Evolutionary conservation across 2,113 vertebrate species (phyloP).

Genomic region (Terrapene triunguis): DNA sequence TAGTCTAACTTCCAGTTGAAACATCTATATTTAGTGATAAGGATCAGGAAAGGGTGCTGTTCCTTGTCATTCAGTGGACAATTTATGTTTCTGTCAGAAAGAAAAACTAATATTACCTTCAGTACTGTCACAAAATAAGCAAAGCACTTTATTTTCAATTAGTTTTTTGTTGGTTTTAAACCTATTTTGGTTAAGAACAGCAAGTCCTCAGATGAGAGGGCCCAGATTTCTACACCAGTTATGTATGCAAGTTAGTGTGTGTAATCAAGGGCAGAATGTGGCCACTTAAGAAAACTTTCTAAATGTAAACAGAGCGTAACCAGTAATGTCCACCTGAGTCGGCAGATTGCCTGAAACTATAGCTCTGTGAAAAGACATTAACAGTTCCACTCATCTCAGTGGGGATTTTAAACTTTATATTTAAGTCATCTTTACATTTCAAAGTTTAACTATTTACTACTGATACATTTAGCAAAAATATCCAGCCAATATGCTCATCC

Average conservation of each 20-base stretch:
- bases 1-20: neutral
- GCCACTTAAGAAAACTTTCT: neutral
- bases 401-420: neutral
- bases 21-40: neutral
- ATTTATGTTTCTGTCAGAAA: neutral
- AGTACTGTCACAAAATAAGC: neutral
- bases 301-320: neutral
- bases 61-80: neutral
- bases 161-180: neutral
- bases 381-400: neutral
- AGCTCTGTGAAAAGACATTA: neutral
- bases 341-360: neutral
- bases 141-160: neutral
- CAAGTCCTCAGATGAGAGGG: neutral
- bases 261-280: neutral
- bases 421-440: neutral
- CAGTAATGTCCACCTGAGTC: neutral
- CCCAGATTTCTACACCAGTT: neutral
- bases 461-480: neutral
- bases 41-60: neutral
- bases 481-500: neutral
- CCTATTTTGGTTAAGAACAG: neutral
- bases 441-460: neutral
- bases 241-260: neutral
- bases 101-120: neutral